Conservation (phyloP, 2,113 vertebrate species). For the Pagrus major region DNA sequence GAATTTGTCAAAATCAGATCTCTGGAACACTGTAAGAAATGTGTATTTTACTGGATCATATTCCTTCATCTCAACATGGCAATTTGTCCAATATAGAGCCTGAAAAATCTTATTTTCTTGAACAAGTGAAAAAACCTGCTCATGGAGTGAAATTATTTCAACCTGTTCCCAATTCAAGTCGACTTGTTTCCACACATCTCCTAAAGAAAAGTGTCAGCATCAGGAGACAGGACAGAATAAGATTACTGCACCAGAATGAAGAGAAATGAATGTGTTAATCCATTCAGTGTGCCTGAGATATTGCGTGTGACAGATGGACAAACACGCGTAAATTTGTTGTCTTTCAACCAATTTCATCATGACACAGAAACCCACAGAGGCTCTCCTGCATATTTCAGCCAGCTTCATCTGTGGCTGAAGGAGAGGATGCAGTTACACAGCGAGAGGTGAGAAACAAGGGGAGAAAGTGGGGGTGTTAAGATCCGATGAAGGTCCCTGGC, state of each 20-base stretch:
- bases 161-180: constrained; percentile 34
- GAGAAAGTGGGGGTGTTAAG: neutral
- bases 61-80: constrained; percentile 29
- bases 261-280: constrained; percentile 57
- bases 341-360: constrained; percentile 74
- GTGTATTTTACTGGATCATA: constrained; percentile 7
- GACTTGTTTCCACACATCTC: constrained; percentile 8
- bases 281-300: constrained; percentile 45
- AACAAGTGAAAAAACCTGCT: neutral
- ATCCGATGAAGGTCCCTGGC: too few species aligned
- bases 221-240: constrained; percentile 14
- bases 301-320: constrained; percentile 63
- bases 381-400: neutral
- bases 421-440: neutral
- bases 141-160: constrained; percentile 36
- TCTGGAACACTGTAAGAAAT: constrained; percentile 7
- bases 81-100: constrained; percentile 3
- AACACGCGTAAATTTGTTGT: constrained; percentile 63
- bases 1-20: constrained; percentile 33
- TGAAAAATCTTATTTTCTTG: neutral
- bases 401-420: neutral
- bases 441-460: neutral
- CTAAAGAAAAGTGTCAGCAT: constrained; percentile 24
- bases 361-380: constrained; percentile 37
- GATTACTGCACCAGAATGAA: neutral